Evolutionary conservation across 1,140 invertebrate species (phyloP), one percentile per base, ranked within the genome.

Genomic region (Triops cancriformis): DNA sequence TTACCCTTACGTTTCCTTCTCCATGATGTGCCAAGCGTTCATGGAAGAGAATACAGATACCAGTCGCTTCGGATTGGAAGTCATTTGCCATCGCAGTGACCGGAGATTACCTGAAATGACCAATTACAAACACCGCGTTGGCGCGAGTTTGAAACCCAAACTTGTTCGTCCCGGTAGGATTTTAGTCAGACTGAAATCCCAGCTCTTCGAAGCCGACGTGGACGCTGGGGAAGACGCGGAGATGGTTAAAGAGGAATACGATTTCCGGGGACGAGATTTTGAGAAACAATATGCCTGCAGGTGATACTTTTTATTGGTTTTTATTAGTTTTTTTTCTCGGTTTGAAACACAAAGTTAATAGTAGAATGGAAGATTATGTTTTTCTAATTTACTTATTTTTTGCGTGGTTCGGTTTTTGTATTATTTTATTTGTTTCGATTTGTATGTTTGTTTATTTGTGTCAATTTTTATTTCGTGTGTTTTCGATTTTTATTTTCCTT

Each of bases 251-350:
- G 83, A 84, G 76, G 81, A 81, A 74, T 82, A 75, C n/a, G 83
- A 83, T 74, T 84, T 84, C 78, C 75, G 80, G 3, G 83, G 83
- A 11, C 76, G 81, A 72, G 83, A 84, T 26, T 83, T 84, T 80
- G 82, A 82, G 27, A 82, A 82, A 28, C 83, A 84, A 77, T 84
- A 83, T 80, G 81, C 81, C 31, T 84, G 82, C 80, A 84, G 81
- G 82, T 83, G 79, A 77, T 80, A 72, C 26, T n/a, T n/a, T n/a
- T n/a, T n/a, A n/a, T n/a, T n/a, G n/a, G n/a, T n/a, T n/a, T n/a
- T n/a, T n/a, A n/a, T n/a, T n/a, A n/a, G n/a, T n/a, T n/a, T n/a
- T n/a, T n/a, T n/a, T n/a, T n/a, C n/a, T n/a, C n/a, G n/a, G n/a
- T n/a, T n/a, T n/a, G n/a, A n/a, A n/a, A n/a, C n/a, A n/a, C n/a